Percentiles rank a stretch among this genome's conserved stretches.
phyloP scores from a whole-genome alignment of 2,113 vertebrate genomes.

The Archocentrus centrarchus region DNA sequence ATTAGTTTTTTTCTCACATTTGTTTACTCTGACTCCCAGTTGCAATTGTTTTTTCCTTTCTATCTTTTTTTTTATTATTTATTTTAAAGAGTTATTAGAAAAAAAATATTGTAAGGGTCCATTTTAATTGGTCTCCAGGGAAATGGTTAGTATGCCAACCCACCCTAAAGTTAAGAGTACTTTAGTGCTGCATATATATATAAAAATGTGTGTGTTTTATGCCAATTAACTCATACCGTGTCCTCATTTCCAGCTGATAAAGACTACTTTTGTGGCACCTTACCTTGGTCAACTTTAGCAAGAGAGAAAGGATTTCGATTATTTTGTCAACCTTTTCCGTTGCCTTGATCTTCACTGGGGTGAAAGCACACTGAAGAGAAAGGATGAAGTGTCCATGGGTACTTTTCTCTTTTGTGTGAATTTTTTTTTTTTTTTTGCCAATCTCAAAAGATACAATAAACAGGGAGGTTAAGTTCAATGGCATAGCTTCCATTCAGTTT shows the following conservation, averaged over 20 bases:
- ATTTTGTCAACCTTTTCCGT: slow-evolving; percentile 35
- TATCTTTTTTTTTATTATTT: slow-evolving; percentile 10
- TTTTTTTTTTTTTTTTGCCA: not conserved
- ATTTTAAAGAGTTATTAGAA: slow-evolving; percentile 57
- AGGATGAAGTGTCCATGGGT: slow-evolving; percentile 4
- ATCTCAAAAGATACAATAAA: slow-evolving; percentile 45
- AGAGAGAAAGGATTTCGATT: slow-evolving; percentile 26
- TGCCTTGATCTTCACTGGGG: slow-evolving; percentile 26
- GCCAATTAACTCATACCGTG: slow-evolving; percentile 10
- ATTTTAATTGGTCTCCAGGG: slow-evolving; percentile 72
- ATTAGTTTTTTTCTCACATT: slow-evolving; percentile 42
- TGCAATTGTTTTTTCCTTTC: slow-evolving; percentile 18
- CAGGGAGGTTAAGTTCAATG: slow-evolving; percentile 40
- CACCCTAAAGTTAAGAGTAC: slow-evolving; percentile 59
- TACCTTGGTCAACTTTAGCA: not conserved
- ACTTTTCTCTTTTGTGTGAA: not conserved
- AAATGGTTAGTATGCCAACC: slow-evolving; percentile 50
- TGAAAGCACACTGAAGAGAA: not conserved
- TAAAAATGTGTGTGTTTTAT: not conserved
- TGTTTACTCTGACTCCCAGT: slow-evolving; percentile 64
- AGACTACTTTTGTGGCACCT: slow-evolving; percentile 7
- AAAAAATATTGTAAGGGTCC: slow-evolving; percentile 48
- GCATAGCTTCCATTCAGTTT: slow-evolving; percentile 34
- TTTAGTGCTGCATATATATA: slow-evolving; percentile 20
- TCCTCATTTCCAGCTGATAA: slow-evolving; percentile 24